Evolutionary conservation across 2,113 vertebrate species (phyloP).

Genomic region (Synchiropus splendidus): DNA sequence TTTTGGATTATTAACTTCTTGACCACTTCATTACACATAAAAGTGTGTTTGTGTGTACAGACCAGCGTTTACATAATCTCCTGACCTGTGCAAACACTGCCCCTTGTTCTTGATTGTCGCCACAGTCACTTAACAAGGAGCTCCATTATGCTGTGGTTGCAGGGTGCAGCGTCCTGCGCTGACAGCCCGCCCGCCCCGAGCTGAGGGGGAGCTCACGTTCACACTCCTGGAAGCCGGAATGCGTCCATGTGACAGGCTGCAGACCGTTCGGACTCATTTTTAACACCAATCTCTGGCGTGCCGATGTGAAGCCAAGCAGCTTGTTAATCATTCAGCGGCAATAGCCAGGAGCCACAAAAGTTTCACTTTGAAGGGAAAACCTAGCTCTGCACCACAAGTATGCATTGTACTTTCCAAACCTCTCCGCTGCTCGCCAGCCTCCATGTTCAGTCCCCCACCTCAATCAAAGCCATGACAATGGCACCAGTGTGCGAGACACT

Average conservation of each 20-base stretch:
- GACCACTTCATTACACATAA: background rate
- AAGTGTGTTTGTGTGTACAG: background rate
- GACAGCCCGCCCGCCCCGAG: conserved; percentile 27
- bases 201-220: conserved; percentile 21
- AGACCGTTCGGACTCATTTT: conserved; percentile 53
- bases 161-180: conserved; percentile 20
- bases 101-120: conserved; percentile 13
- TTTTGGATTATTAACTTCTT: conserved; percentile 3
- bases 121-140: conserved; percentile 37
- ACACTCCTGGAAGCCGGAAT: conserved; percentile 58
- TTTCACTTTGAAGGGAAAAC: conserved; percentile 28
- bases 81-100: conserved; percentile 22
- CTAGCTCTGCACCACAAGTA: conserved; percentile 9
- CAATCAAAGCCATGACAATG: conserved; percentile 50
- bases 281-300: conserved; percentile 36
- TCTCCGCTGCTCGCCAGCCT: conserved; percentile 8
- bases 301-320: conserved; percentile 33
- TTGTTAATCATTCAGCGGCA: conserved; percentile 56
- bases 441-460: no score
- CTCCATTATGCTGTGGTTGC: conserved; percentile 34
- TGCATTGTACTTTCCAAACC: conserved; percentile 13
- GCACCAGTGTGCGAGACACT: conserved; percentile 57
- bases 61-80: background rate
- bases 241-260: conserved; percentile 65
- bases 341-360: conserved; percentile 24